Evolutionary conservation across 2,797 vertebrate genomes (phyloP), one percentile per base, ranked within the genome.

Genomic region (Champsocephalus esox): DNA sequence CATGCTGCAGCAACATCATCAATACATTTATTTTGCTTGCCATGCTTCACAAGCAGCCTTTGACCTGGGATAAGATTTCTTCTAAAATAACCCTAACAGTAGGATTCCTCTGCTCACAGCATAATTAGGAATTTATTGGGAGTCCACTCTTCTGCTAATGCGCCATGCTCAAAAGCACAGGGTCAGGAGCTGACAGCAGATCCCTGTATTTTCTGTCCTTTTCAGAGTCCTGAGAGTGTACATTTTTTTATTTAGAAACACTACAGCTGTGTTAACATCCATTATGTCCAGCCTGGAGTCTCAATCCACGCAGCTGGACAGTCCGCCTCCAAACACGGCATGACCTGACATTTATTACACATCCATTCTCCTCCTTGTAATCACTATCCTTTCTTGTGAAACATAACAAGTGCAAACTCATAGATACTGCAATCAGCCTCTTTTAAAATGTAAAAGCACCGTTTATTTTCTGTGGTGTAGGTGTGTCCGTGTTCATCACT

Each of bases 101-200:
- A 86, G 74, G 68, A 71, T 75, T 70, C 28, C 11, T 76, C 48
- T 9, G 21, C 63, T 55, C 45, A 45, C 70, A 67, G 60, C 60
- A 82, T 75, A 86, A 90, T 92, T 86, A 89, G 70, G 51, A 88
- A 91, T 81, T 89, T 84, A 92, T 92, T 76, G 71, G 52, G 44
- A 43, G 63, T 65, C 4, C 19, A 80, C 71, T 13, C 57, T 17
- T 66, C 57, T 56, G 46, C 62, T 80, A 58, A 71, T 81, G 68
- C 68, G 70, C 61, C 34, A 9, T 12, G 43, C 13, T 61, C 11
- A n/a, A 65, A 64, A 52, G 64, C 43, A 64, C 59, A 24, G 41
- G 16, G 24, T 12, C 10, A 2, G 38, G 7, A 57, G 24, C 51
- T 50, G 64, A 63, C 34, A 71, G 44, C 73, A 62, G 13, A 55